These are phyloP conservation scores for Heterodera schachtii DNA, from an alignment of 1,140 invertebrate genomes.

Conservation along the genomic window DNA sequence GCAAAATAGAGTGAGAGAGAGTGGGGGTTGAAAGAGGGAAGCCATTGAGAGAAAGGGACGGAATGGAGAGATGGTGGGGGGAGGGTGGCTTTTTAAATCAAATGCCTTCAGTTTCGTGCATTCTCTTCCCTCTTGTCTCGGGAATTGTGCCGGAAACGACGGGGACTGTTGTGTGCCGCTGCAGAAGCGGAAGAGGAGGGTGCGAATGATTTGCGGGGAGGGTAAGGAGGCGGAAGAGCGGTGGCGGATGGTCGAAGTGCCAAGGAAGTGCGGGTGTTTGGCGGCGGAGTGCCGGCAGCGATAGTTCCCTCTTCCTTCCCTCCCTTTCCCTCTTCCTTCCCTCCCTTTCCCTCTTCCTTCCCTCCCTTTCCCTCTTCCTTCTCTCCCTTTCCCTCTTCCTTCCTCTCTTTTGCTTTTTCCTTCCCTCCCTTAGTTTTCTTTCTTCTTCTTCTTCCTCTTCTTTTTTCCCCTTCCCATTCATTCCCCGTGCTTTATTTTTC, in stretches of 20 bases:
- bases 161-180: background rate
- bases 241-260: slow-evolving; percentile 4
- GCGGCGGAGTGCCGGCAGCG: background rate
- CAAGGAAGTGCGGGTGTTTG: slow-evolving; percentile 1
- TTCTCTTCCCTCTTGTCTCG: background rate
- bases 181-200: background rate
- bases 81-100: background rate
- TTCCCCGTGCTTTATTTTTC: background rate
- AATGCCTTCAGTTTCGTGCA: background rate
- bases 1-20: background rate
- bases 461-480: no score
- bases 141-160: background rate
- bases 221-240: background rate
- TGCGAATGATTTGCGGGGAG: background rate
- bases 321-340: background rate
- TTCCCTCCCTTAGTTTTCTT: no score
- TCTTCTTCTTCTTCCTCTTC: no score
- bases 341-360: background rate
- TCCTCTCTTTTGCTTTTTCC: no score
- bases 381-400: background rate
- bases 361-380: background rate
- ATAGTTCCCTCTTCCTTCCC: background rate
- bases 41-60: background rate
- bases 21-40: background rate
- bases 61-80: no score